phyloP scores from a whole-genome alignment of 2,888 invertebrate genomes.

The Scaptomyza parva region DNA sequence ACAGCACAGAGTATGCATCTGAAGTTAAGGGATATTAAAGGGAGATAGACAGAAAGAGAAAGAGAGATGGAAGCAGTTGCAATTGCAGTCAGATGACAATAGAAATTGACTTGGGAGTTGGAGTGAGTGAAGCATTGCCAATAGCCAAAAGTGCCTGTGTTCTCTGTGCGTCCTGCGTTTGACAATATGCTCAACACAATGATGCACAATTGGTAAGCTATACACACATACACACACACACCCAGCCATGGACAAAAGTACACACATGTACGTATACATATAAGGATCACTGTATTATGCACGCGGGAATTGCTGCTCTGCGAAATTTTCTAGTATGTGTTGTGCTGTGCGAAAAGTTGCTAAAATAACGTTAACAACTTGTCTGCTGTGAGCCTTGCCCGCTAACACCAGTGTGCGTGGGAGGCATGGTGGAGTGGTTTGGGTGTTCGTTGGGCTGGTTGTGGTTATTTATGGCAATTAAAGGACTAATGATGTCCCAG shows the following conservation, averaged over 20 bases:
- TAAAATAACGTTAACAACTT: slow-evolving; percentile 80
- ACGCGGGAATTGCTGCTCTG: slow-evolving; percentile 66
- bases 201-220: slow-evolving; percentile 59
- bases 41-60: not conserved
- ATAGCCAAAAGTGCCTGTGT: slow-evolving; percentile 69
- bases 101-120: slow-evolving; percentile 70
- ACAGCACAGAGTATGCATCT: slow-evolving; percentile 40
- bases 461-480: slow-evolving; percentile 82
- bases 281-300: slow-evolving; percentile 60
- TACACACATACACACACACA: slow-evolving; percentile 17
- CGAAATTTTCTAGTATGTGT: slow-evolving; percentile 5
- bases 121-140: slow-evolving; percentile 58
- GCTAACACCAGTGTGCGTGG: slow-evolving; percentile 2
- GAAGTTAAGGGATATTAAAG: slow-evolving; percentile 19
- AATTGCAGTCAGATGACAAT: slow-evolving; percentile 66
- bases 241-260: slow-evolving; percentile 6
- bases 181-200: slow-evolving; percentile 69
- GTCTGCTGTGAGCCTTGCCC: slow-evolving; percentile 46
- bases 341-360: slow-evolving; percentile 57
- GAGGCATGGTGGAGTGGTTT: not conserved
- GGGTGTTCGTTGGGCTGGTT: slow-evolving; percentile 31
- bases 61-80: slow-evolving; percentile 10
- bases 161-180: slow-evolving; percentile 46
- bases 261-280: slow-evolving; percentile 5
- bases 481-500: slow-evolving; percentile 81